Evolutionary conservation across 2,113 vertebrate species (phyloP).

Genomic region (Rhodinocichla rosea): DNA sequence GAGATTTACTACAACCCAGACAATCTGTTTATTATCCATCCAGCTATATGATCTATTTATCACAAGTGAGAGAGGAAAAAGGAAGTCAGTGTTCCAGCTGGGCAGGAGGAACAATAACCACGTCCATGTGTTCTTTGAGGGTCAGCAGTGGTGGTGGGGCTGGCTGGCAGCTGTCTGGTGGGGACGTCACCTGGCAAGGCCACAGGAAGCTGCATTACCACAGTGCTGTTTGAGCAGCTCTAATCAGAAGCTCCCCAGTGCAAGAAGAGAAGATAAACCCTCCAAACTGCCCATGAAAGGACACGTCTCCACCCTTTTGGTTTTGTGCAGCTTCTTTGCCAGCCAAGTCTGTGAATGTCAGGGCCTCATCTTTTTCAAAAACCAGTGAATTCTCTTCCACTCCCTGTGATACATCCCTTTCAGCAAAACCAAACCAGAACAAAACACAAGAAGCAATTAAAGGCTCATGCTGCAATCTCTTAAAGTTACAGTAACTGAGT

Average conservation of each 20-base stretch:
- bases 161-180: slow-evolving; percentile 26
- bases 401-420: slow-evolving; percentile 18
- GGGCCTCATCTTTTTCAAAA: slow-evolving; percentile 40
- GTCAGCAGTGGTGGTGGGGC: slow-evolving; percentile 30
- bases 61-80: slow-evolving; percentile 18
- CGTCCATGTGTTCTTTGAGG: slow-evolving; percentile 24
- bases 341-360: slow-evolving; percentile 39
- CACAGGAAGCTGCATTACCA: slow-evolving; percentile 60
- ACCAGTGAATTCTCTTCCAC: slow-evolving; percentile 24
- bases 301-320: background rate
- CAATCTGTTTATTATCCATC: background rate
- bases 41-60: background rate
- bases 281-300: slow-evolving; percentile 28
- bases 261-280: slow-evolving; percentile 20
- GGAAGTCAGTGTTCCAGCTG: slow-evolving; percentile 24
- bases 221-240: slow-evolving; percentile 42
- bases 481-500: slow-evolving; percentile 7
- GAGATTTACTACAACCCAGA: background rate
- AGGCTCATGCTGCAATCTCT: background rate
- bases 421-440: slow-evolving; percentile 33
- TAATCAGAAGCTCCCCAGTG: background rate
- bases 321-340: slow-evolving; percentile 8
- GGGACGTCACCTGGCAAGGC: slow-evolving; percentile 63
- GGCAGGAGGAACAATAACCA: slow-evolving; percentile 6
- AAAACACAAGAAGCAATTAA: background rate